These are phyloP conservation scores for Hepsetus odoe DNA, from an alignment of 2,113 vertebrate genomes.

Conservation along the genomic window DNA sequence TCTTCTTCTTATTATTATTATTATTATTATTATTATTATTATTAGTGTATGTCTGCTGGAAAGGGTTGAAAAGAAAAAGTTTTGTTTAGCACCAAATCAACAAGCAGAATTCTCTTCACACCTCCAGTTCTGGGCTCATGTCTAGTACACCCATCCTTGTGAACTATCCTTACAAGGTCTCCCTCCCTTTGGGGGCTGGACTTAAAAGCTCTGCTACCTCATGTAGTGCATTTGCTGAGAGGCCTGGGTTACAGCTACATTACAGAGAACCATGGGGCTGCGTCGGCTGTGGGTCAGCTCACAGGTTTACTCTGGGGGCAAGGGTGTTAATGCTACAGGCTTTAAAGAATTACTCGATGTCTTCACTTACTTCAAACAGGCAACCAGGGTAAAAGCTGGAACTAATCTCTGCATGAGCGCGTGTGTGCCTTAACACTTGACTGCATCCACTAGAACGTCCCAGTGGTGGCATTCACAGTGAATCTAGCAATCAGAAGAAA, in stretches of 20 bases:
- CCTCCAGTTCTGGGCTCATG: conserved; percentile 59
- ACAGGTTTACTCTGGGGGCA: conserved; percentile 72
- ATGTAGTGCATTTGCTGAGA: conserved; percentile 52
- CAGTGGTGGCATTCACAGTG: conserved; percentile 2
- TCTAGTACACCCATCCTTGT: conserved; percentile 47
- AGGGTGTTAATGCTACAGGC: conserved; percentile 77
- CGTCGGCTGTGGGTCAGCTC: conserved; percentile 69
- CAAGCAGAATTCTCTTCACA: conserved; percentile 59
- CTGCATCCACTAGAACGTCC: conserved; percentile 17
- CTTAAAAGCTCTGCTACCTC: conserved; percentile 53
- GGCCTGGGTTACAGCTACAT: conserved; percentile 60
- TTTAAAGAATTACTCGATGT: conserved; percentile 77
- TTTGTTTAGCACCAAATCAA: conserved; percentile 36
- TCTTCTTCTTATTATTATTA: too few relatives aligned
- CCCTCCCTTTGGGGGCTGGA: conserved; percentile 45
- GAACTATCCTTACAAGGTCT: conserved; percentile 47
- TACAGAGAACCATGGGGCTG: conserved; percentile 62
- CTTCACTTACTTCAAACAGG: conserved; percentile 73
- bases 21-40: too few relatives aligned
- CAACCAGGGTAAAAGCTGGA: conserved; percentile 73
- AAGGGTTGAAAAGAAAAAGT: not conserved
- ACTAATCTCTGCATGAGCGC: conserved; percentile 65
- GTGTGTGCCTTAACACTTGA: conserved; percentile 19
- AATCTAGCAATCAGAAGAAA: not conserved
- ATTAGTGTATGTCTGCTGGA: not conserved